A percentile compares a stretch with the other conserved stretches of the same genome.
These are phyloP conservation scores for Heliangelus exortis DNA, from an alignment of 2,797 vertebrate genomes.

Conservation along the genomic window DNA sequence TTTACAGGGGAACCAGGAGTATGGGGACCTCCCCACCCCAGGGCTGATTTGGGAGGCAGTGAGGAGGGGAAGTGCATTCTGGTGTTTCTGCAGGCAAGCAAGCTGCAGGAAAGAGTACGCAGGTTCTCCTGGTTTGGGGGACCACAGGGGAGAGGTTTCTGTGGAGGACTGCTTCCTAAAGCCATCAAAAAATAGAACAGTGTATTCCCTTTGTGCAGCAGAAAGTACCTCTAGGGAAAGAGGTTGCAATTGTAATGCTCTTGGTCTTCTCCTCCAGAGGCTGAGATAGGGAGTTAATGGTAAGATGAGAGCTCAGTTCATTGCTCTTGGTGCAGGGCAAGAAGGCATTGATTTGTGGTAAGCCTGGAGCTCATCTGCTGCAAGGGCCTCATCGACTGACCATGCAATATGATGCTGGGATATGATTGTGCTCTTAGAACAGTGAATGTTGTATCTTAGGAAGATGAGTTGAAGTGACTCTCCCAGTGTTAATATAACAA, in stretches of 20 bases:
- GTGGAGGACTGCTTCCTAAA: neutral
- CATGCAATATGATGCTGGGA: slow-evolving; percentile 13
- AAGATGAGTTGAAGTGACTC: neutral
- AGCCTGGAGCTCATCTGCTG: slow-evolving; percentile 12
- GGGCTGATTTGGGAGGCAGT: neutral
- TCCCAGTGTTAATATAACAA: neutral
- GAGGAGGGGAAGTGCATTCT: neutral
- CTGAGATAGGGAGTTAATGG: neutral
- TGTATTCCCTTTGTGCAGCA: neutral
- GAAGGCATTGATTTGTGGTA: slow-evolving; percentile 54
- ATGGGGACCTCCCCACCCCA: fast-evolving
- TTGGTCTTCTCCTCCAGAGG: neutral
- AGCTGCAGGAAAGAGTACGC: neutral
- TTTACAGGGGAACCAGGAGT: neutral
- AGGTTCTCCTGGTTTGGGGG: neutral
- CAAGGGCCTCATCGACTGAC: slow-evolving; percentile 23
- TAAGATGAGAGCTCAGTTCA: slow-evolving; percentile 34
- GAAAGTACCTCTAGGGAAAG: neutral
- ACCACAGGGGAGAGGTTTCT: neutral
- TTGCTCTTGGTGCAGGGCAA: slow-evolving; percentile 34
- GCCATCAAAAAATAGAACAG: neutral
- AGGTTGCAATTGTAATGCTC: neutral
- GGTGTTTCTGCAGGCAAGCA: neutral
- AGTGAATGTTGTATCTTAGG: neutral
- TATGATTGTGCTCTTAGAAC: slow-evolving; percentile 30